Percentiles rank a stretch among this genome's conserved stretches.
phyloP scores from a whole-genome alignment of 1,140 invertebrate genomes.

The Maconellicoccus hirsutus region DNA sequence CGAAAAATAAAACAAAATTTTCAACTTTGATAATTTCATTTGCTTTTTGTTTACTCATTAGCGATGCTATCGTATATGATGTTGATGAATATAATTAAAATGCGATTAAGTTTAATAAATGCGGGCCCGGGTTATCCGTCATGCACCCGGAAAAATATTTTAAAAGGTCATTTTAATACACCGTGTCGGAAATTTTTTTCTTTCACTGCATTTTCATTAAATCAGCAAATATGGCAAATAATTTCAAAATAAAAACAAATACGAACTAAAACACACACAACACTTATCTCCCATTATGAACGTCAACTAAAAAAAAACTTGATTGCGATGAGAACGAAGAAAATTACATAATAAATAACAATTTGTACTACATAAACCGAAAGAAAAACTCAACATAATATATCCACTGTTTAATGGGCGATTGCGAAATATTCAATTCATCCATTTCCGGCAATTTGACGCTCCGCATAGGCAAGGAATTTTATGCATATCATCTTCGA shows the following conservation, averaged over 20 bases:
- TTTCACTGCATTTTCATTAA: too few relatives aligned
- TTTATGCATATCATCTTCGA: slow-evolving; percentile 97
- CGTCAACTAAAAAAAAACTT: not conserved
- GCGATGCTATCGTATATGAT: not conserved
- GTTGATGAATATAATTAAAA: not conserved
- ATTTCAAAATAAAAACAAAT: not conserved
- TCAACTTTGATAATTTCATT: not conserved
- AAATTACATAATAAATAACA: slow-evolving; percentile 21
- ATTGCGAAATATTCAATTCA: slow-evolving; percentile 60
- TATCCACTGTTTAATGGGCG: too few relatives aligned
- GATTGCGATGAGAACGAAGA: not conserved
- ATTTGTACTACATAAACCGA: not conserved
- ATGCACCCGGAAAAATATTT: not conserved
- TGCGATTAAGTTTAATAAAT: not conserved
- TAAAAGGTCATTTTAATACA: not conserved
- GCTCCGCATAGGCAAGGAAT: slow-evolving; percentile 98
- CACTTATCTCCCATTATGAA: not conserved
- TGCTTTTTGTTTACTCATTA: too few relatives aligned
- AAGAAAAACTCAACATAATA: not conserved
- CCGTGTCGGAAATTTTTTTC: not conserved
- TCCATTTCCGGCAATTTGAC: slow-evolving; percentile 97
- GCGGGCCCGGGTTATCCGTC: not conserved
- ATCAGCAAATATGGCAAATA: not conserved
- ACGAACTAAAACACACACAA: not conserved
- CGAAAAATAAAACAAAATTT: not conserved